Evolutionary conservation across 2,888 invertebrate species (phyloP).

Genomic region (Melanargia galathea): DNA sequence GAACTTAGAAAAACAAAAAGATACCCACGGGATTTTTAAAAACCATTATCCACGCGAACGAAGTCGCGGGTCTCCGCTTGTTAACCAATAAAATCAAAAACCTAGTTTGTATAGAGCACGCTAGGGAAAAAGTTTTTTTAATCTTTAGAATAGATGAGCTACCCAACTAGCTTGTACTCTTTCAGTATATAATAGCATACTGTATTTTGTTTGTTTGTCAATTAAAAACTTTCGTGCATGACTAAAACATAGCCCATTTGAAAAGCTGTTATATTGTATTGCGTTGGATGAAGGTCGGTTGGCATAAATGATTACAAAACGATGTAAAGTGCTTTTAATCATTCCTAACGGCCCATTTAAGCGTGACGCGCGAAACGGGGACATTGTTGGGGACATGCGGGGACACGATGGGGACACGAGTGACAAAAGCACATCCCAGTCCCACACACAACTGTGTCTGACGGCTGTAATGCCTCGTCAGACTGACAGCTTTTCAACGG

Average conservation of each 20-base stretch:
- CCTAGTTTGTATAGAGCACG: no score
- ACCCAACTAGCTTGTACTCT: no score
- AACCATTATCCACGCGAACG: no score
- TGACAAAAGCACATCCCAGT: conserved; percentile 24
- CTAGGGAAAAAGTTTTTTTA: no score
- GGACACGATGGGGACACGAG: not conserved
- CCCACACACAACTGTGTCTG: conserved; percentile 8
- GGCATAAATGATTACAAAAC: conserved; percentile 23
- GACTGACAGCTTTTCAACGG: conserved; percentile 11
- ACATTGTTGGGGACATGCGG: conserved; percentile 1
- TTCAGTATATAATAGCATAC: no score
- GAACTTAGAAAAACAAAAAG: no score
- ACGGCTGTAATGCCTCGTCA: conserved; percentile 17
- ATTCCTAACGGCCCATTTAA: conserved; percentile 29
- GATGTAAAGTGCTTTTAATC: conserved; percentile 29
- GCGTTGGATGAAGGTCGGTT: not conserved
- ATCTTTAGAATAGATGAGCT: no score
- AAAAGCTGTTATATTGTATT: conserved; percentile 4
- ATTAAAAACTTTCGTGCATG: no score
- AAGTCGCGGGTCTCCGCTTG: no score
- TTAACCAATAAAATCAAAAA: no score
- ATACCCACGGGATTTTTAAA: no score
- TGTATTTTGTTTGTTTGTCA: no score
- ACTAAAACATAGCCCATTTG: not conserved
- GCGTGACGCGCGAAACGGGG: conserved; percentile 28